Percentiles rank a stretch among this genome's conserved stretches.
These are phyloP conservation scores for Heliconius hermathena DNA, from an alignment of 1,140 invertebrate genomes.

Conservation along the genomic window DNA sequence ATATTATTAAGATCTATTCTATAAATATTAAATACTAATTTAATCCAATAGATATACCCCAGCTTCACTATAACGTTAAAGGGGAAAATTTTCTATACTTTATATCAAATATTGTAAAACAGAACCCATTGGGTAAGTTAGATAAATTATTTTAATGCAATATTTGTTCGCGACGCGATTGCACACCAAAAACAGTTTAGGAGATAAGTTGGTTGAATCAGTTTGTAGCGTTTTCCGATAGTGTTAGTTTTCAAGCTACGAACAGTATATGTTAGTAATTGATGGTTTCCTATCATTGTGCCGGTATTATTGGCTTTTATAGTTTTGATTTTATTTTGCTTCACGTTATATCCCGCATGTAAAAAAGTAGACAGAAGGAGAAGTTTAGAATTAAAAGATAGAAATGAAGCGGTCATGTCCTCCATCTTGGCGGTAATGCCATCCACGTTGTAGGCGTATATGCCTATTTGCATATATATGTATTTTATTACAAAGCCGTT, in stretches of 20 bases:
- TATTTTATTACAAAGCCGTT: too few species aligned
- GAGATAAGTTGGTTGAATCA: not conserved
- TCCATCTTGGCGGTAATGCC: too few species aligned
- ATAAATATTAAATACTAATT: too few species aligned
- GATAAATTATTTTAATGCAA: not conserved
- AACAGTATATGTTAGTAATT: not conserved
- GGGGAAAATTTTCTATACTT: not conserved
- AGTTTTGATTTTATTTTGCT: not conserved
- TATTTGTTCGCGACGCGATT: not conserved
- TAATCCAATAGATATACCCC: too few species aligned
- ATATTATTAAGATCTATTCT: too few species aligned
- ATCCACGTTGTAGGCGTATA: too few species aligned
- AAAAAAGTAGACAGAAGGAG: not conserved
- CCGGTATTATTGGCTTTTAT: not conserved
- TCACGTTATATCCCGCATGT: not conserved
- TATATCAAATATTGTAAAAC: not conserved
- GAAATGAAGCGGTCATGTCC: too few species aligned
- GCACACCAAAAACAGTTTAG: not conserved
- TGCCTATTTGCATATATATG: too few species aligned
- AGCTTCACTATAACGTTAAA: too few species aligned
- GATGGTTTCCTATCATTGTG: not conserved
- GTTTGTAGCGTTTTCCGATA: constrained; percentile 5
- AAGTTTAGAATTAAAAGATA: too few species aligned
- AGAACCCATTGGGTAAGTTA: not conserved
- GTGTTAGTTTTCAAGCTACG: not conserved